These are phyloP conservation scores for Conger conger DNA, from an alignment of 2,113 vertebrate species.

Conservation along the genomic window DNA sequence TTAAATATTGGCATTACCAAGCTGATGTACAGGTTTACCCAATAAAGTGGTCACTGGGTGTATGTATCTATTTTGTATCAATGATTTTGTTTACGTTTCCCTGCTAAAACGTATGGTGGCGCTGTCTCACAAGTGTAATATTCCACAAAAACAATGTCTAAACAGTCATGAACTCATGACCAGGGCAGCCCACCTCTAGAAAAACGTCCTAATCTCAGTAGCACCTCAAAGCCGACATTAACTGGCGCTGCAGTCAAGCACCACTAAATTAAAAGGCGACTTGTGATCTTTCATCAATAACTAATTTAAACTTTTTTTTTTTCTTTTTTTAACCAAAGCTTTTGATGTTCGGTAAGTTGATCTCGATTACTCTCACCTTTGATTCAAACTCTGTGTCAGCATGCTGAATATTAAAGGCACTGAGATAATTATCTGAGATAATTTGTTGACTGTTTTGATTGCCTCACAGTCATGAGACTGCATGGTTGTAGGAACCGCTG, in stretches of 20 bases:
- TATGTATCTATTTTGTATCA: no score
- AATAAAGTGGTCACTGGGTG: no score
- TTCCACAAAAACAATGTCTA: not conserved
- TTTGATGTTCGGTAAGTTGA: not conserved
- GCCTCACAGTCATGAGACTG: not conserved
- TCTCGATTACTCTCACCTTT: not conserved
- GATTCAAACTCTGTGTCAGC: slow-evolving; percentile 14
- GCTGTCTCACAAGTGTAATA: not conserved
- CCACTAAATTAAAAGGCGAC: not conserved
- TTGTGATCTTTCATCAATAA: slow-evolving; percentile 5
- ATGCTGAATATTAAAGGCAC: not conserved
- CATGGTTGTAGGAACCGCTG: not conserved
- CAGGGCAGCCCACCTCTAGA: not conserved
- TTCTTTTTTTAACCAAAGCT: not conserved
- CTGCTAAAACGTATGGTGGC: no score
- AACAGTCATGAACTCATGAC: not conserved
- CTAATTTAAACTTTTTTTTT: not conserved
- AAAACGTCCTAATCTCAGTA: no score
- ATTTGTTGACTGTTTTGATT: not conserved
- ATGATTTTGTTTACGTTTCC: no score
- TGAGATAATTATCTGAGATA: not conserved
- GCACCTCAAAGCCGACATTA: not conserved
- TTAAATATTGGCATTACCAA: no score
- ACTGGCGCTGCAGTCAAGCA: not conserved
- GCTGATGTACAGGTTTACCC: no score